These are phyloP conservation scores for Eupithecia tripunctaria DNA, from an alignment of 2,888 invertebrate species.

Conservation along the genomic window DNA sequence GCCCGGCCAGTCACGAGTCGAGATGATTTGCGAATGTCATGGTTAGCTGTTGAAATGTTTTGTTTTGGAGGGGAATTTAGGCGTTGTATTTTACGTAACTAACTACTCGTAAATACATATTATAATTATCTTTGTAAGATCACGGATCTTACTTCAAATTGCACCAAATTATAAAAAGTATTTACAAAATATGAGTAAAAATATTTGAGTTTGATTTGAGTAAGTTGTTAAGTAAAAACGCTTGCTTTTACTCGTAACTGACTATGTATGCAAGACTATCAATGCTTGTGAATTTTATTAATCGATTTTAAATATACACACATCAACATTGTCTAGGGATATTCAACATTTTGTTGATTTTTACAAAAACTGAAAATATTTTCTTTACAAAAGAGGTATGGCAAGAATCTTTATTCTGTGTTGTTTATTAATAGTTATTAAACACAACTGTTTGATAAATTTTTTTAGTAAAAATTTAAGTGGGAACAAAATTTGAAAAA, in stretches of 20 bases:
- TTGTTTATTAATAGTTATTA: too few species aligned
- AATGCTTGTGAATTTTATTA: not conserved
- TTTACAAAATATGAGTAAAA: too few species aligned
- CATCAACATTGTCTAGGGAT: too few species aligned
- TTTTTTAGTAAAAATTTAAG: too few species aligned
- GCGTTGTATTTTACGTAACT: not conserved
- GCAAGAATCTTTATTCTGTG: too few species aligned
- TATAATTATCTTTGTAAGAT: not conserved
- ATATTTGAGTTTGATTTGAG: not conserved
- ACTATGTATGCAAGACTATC: not conserved
- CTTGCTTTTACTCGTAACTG: not conserved
- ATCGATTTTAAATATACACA: not conserved
- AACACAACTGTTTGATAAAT: too few species aligned
- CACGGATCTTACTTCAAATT: not conserved
- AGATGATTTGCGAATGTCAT: constrained; percentile 82
- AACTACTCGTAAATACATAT: not conserved
- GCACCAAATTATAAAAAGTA: too few species aligned
- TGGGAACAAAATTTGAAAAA: too few species aligned
- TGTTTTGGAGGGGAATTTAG: constrained; percentile 52
- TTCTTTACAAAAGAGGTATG: too few species aligned
- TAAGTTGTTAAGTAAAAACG: too few species aligned
- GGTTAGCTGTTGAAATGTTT: constrained; percentile 65
- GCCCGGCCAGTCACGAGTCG: constrained; percentile 66
- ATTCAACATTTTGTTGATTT: too few species aligned
- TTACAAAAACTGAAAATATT: too few species aligned